Conservation (phyloP, 2,888 invertebrate species). For the Pristionchus fissidentatus region DNA sequence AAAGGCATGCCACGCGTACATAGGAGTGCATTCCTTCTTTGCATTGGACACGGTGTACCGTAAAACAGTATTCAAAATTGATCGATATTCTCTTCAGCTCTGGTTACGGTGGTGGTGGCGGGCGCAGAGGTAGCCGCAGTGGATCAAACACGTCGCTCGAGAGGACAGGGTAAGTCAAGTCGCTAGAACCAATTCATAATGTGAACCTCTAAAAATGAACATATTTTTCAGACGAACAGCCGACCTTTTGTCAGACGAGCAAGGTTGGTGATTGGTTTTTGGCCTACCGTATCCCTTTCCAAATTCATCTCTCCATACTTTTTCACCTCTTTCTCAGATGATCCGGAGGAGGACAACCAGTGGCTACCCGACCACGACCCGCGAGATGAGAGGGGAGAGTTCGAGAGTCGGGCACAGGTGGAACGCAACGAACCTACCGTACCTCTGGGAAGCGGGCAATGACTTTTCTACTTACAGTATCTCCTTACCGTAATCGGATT, state of each 20-base stretch:
- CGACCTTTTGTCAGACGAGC: not conserved
- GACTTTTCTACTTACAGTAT: not conserved
- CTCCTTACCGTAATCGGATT: not conserved
- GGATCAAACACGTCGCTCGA: conserved; percentile 27
- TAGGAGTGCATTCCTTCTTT: no score
- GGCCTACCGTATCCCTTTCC: no score
- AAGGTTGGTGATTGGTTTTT: no score
- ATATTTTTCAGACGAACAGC: not conserved
- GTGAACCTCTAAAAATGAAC: not conserved
- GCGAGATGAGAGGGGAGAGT: conserved; percentile 3
- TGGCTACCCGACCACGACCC: conserved; percentile 21
- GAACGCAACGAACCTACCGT: not conserved
- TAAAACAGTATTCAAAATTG: no score
- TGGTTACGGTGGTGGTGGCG: no score
- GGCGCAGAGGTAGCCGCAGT: not conserved
- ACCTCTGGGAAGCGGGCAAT: no score
- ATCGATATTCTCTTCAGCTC: no score
- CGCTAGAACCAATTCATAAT: not conserved
- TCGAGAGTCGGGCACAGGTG: conserved; percentile 10
- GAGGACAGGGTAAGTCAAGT: not conserved
- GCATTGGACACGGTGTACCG: no score
- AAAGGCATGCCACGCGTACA: no score
- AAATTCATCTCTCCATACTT: no score
- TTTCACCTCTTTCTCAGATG: not conserved
- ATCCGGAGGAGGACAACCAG: conserved; percentile 2